phyloP scores from a whole-genome alignment of 2,113 vertebrate genomes.

The Microtus richardsoni region DNA sequence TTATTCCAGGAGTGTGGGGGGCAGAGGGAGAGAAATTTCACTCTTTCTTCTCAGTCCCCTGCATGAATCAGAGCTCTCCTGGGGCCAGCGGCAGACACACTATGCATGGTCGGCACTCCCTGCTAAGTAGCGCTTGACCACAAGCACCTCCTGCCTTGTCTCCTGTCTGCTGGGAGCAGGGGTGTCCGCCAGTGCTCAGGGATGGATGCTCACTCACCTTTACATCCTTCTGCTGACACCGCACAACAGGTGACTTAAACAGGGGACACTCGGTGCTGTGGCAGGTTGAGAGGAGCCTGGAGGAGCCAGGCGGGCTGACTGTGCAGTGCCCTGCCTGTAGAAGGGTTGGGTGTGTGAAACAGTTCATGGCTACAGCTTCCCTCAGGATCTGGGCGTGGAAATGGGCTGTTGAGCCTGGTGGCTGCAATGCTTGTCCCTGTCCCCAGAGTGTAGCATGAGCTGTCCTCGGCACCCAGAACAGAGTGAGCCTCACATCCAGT shows the following conservation, averaged over 20 bases:
- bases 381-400: neutral
- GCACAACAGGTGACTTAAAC: neutral
- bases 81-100: neutral
- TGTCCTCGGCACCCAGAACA: neutral
- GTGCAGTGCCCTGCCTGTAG: neutral
- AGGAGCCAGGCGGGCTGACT: neutral
- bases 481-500: neutral
- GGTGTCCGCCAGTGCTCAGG: neutral
- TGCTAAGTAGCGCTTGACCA: neutral
- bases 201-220: neutral
- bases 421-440: neutral
- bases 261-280: neutral
- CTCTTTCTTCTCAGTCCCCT: neutral
- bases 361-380: neutral
- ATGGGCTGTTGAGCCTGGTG: neutral
- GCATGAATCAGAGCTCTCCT: neutral
- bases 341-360: neutral
- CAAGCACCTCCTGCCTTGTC: neutral
- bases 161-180: neutral
- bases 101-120: neutral
- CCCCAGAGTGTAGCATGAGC: neutral
- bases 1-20: neutral
- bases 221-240: fast-evolving
- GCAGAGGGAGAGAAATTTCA: neutral
- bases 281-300: neutral